Evolutionary conservation across 2,113 vertebrate species (phyloP).

Genomic region (Nothoprocta pentlandii): DNA sequence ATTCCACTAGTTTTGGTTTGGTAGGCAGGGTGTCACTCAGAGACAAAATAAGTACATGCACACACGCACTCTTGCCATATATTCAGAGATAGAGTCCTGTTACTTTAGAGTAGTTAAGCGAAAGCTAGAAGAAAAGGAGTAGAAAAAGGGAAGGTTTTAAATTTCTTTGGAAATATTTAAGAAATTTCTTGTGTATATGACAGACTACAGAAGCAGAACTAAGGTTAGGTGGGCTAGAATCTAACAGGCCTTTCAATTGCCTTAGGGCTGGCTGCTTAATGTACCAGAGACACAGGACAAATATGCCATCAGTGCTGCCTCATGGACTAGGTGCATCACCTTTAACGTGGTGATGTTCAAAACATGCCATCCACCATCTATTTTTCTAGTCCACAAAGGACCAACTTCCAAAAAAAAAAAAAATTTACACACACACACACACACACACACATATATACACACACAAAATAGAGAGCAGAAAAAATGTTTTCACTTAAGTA

Average conservation of each 20-base stretch:
- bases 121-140: background rate
- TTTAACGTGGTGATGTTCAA: background rate
- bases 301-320: constrained; percentile 56
- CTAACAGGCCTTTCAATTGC: background rate
- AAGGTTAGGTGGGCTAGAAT: background rate
- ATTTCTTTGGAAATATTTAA: background rate
- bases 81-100: background rate
- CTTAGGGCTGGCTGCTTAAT: constrained; percentile 59
- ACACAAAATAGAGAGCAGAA: background rate
- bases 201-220: background rate
- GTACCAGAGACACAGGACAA: constrained; percentile 16
- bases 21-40: background rate
- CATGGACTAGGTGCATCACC: background rate
- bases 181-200: fast-evolving
- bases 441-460: too few species aligned
- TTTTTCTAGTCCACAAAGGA: background rate
- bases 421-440: too few species aligned
- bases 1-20: fast-evolving
- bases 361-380: background rate
- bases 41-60: background rate
- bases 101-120: background rate
- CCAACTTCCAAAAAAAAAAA: background rate
- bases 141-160: background rate
- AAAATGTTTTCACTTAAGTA: background rate
- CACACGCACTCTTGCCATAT: background rate